These are phyloP conservation scores for Halocynthia roretzi DNA, from an alignment of 23 tunicate species.

Conservation along the genomic window DNA sequence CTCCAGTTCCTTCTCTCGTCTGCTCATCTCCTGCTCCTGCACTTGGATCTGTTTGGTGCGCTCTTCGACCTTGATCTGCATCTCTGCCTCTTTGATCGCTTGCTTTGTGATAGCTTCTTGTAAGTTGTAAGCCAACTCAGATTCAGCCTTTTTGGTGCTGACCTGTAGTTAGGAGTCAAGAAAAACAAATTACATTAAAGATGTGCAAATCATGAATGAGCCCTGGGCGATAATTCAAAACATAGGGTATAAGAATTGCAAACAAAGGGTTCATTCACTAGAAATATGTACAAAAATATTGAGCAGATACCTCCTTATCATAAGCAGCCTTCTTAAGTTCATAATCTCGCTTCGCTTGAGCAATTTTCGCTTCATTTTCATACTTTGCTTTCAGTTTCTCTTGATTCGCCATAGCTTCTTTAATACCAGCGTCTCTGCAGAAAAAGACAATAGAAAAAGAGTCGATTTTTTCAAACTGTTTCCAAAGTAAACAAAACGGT, in stretches of 20 bases:
- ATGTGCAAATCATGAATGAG: no score
- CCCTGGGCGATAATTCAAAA: neutral
- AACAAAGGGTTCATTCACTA: neutral
- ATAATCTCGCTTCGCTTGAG: conserved; percentile 87
- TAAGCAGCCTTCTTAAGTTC: conserved; percentile 92
- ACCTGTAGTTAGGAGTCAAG: conserved; percentile 33
- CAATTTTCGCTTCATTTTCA: conserved; percentile 93
- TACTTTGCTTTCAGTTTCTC: conserved; percentile 70
- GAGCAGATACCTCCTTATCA: conserved; percentile 69
- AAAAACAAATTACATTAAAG: no score
- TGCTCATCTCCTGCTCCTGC: conserved; percentile 94
- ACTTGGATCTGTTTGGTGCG: conserved; percentile 82
- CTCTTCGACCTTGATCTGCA: conserved; percentile 95
- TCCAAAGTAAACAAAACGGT: conserved; percentile 1
- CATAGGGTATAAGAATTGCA: neutral
- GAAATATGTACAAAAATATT: neutral
- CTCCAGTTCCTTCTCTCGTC: conserved; percentile 94
- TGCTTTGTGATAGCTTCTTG: conserved; percentile 96
- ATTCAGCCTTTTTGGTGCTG: conserved; percentile 79
- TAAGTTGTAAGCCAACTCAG: conserved; percentile 90
- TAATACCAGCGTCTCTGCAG: conserved; percentile 79
- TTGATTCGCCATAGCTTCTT: conserved; percentile 91
- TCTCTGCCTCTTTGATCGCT: conserved; percentile 93
- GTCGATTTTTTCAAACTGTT: neutral
- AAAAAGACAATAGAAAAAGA: neutral